Evolutionary conservation across 2,888 invertebrate species (phyloP).

Genomic region (Horisme vitalbata): DNA sequence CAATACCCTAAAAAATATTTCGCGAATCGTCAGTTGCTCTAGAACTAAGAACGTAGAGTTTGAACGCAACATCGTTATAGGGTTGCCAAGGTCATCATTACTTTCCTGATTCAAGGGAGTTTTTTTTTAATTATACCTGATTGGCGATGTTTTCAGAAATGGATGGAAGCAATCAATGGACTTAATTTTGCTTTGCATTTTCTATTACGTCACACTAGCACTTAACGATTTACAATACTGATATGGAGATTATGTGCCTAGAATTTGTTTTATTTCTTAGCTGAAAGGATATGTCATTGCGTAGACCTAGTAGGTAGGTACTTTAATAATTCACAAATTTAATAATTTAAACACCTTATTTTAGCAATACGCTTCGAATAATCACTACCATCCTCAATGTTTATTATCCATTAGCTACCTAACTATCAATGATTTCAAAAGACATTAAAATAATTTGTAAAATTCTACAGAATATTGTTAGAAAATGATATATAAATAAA

Average conservation of each 20-base stretch:
- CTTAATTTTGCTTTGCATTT: slow-evolving; percentile 10
- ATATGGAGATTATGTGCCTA: slow-evolving; percentile 36
- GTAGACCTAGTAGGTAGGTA: slow-evolving; percentile 41
- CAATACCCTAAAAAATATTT: too few relatives aligned
- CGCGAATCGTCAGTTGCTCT: too few relatives aligned
- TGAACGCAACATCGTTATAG: slow-evolving; percentile 1
- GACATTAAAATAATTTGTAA: slow-evolving; percentile 75
- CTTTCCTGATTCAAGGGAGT: slow-evolving; percentile 13
- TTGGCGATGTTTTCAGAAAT: slow-evolving; percentile 6
- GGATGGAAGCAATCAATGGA: slow-evolving; percentile 17
- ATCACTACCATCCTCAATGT: slow-evolving; percentile 60
- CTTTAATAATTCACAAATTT: slow-evolving; percentile 47
- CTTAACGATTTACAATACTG: slow-evolving; percentile 44
- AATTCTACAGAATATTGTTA: slow-evolving; percentile 77
- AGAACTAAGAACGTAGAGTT: too few relatives aligned
- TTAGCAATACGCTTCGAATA: slow-evolving; percentile 63
- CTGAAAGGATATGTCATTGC: slow-evolving; percentile 64
- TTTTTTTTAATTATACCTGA: too few relatives aligned
- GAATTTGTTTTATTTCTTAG: slow-evolving; percentile 35
- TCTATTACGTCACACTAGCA: slow-evolving; percentile 20
- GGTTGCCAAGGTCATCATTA: slow-evolving; percentile 13
- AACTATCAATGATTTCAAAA: slow-evolving; percentile 59
- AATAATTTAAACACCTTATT: slow-evolving; percentile 58
- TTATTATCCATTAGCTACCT: slow-evolving; percentile 60
- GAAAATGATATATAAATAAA: slow-evolving; percentile 74